A percentile compares a stretch with the other conserved stretches of the same genome.
Conservation (phyloP, 2,888 invertebrate genomes). For the Helobdella robusta region DNA sequence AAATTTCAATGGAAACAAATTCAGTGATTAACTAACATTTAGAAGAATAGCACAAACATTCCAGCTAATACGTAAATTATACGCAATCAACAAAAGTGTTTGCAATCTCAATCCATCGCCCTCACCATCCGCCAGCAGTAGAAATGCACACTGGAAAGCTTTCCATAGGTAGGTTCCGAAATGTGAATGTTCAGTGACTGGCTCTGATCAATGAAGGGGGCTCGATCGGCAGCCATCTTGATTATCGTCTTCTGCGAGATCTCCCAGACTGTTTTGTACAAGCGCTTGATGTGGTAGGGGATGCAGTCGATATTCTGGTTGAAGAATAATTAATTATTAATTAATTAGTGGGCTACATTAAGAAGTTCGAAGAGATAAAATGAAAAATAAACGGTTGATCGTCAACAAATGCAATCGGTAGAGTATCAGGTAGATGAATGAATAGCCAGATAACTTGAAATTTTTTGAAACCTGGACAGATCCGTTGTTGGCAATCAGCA, state of each 20-base stretch:
- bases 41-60: background rate
- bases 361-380: no score
- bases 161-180: constrained; percentile 82
- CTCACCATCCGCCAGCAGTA: constrained; percentile 82
- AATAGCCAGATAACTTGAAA: no score
- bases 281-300: constrained; percentile 70
- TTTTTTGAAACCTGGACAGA: constrained; percentile 65
- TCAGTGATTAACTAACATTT: background rate
- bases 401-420: no score
- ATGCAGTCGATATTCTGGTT: constrained; percentile 65
- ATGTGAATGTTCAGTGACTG: constrained; percentile 96
- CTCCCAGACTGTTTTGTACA: constrained; percentile 97
- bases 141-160: constrained; percentile 94
- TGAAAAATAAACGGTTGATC: no score
- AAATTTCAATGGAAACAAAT: background rate
- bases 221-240: constrained; percentile 93
- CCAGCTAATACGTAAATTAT: no score
- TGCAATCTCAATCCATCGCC: constrained; percentile 26
- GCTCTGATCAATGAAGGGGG: constrained; percentile 95
- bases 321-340: background rate
- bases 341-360: background rate
- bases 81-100: no score
- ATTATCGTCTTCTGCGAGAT: constrained; percentile 82
- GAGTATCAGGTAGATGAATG: no score
- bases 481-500: constrained; percentile 78